Conservation (phyloP, 1,140 invertebrate genomes). For the Cyclina sinensis region DNA sequence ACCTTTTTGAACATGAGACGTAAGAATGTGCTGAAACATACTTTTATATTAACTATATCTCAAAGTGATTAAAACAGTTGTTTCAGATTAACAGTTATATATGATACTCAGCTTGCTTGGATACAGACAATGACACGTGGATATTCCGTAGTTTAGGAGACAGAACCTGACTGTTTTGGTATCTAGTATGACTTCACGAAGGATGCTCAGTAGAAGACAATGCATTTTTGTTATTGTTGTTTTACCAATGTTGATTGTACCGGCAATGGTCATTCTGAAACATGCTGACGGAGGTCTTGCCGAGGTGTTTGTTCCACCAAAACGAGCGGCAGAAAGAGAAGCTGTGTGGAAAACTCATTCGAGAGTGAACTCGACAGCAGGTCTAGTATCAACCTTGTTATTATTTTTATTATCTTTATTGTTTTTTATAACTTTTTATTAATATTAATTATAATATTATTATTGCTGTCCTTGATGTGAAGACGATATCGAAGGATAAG, state of each 20-base stretch:
- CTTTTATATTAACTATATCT: no score
- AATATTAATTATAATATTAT: no score
- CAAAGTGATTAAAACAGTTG: neutral
- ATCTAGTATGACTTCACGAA: slow-evolving; percentile 21
- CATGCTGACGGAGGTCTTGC: slow-evolving; percentile 28
- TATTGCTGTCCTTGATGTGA: no score
- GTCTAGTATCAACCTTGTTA: neutral
- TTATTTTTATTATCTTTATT: neutral
- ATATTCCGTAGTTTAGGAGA: neutral
- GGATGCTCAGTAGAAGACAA: slow-evolving; percentile 54
- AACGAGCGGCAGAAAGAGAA: neutral
- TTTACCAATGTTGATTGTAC: slow-evolving; percentile 45
- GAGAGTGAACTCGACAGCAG: slow-evolving; percentile 28
- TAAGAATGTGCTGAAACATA: neutral
- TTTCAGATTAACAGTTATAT: neutral
- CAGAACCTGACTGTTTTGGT: neutral
- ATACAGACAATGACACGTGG: neutral
- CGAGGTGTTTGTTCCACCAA: slow-evolving; percentile 50
- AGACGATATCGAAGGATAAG: no score
- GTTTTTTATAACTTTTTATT: neutral
- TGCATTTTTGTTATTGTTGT: slow-evolving; percentile 63
- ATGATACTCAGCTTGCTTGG: no score
- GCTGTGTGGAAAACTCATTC: neutral
- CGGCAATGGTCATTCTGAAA: slow-evolving; percentile 52
- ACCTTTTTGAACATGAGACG: neutral